Conservation (phyloP, 2,888 invertebrate species). For the Artemia sinica region DNA sequence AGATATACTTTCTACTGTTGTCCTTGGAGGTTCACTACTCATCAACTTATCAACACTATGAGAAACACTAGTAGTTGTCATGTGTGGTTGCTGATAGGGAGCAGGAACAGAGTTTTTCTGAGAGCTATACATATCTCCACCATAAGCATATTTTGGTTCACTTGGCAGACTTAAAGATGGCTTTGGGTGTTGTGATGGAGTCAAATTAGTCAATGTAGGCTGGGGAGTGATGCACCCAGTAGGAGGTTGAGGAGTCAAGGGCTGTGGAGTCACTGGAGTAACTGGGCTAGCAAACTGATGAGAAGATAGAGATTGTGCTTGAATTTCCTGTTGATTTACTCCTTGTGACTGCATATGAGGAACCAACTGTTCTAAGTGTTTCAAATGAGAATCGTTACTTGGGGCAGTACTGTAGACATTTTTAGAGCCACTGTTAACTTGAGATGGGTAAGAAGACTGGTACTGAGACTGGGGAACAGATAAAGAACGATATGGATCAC, state of each 20-base stretch:
- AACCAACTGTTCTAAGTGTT: background rate
- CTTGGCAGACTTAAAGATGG: background rate
- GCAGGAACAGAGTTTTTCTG: background rate
- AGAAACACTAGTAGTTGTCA: background rate
- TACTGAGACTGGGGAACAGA: background rate
- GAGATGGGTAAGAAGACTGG: conserved; percentile 1
- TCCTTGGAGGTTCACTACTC: conserved; percentile 4
- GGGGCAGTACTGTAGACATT: conserved; percentile 9
- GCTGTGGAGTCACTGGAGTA: conserved; percentile 11
- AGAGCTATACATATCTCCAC: background rate
- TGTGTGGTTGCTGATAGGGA: background rate
- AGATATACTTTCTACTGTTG: conserved; percentile 4
- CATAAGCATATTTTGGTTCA: background rate
- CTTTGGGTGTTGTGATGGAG: background rate
- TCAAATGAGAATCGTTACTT: conserved; percentile 5
- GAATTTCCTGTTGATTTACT: background rate
- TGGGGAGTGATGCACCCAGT: conserved; percentile 11
- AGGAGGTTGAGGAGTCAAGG: conserved; percentile 5
- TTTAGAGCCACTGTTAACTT: background rate
- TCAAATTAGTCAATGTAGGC: background rate
- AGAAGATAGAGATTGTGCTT: background rate
- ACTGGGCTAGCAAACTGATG: conserved; percentile 11
- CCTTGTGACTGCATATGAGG: conserved; percentile 1
- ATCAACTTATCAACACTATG: conserved; percentile 5
- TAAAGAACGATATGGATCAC: background rate